Conservation (phyloP, 2,797 vertebrate species). For the Sebastes matsubarae region DNA sequence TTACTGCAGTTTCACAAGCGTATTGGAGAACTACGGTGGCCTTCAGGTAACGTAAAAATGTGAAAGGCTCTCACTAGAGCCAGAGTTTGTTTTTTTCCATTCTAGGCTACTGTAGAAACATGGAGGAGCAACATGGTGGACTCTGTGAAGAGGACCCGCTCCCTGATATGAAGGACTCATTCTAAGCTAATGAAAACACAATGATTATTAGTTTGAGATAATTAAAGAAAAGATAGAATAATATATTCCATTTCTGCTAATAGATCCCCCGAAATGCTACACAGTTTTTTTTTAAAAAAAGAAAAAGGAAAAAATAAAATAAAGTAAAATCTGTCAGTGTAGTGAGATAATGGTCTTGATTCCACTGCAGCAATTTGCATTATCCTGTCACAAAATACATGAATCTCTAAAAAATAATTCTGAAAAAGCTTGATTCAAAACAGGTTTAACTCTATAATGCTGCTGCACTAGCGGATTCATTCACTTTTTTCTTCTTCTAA, state of each 20-base stretch:
- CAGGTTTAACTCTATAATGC: neutral
- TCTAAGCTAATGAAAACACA: no score
- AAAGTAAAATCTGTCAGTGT: neutral
- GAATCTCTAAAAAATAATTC: neutral
- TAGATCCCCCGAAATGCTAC: no score
- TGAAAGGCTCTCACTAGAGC: no score
- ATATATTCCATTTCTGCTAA: no score
- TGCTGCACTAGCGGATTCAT: neutral
- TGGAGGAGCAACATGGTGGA: fast-evolving
- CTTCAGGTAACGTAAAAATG: fast-evolving
- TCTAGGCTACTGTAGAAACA: no score
- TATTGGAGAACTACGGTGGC: fast-evolving
- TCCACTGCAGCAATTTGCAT: neutral
- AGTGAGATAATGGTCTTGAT: neutral
- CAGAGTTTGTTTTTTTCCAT: fast-evolving
- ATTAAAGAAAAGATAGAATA: no score
- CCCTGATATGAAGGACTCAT: no score
- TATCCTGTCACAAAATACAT: neutral
- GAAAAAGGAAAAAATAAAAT: neutral
- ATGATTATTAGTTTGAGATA: no score
- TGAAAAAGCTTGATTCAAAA: neutral
- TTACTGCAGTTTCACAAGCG: no score
- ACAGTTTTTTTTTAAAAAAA: neutral
- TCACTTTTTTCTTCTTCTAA: neutral
- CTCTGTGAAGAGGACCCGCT: no score